phyloP scores from a whole-genome alignment of 2,113 vertebrate genomes.

The Regulus satrapa region DNA sequence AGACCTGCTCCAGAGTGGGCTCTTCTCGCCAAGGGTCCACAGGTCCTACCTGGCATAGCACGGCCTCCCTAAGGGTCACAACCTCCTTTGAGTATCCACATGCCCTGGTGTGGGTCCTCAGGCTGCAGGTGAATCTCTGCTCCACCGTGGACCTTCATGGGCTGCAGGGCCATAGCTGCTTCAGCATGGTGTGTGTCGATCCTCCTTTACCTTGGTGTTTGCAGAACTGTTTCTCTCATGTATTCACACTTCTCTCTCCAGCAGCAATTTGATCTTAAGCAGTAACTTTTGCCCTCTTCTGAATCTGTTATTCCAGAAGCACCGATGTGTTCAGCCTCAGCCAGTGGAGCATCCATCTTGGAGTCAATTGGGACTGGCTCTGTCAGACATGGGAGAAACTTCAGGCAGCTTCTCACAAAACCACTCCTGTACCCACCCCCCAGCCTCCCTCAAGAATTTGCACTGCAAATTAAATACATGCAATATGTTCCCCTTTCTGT shows the following conservation, averaged over 20 bases:
- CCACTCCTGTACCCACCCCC: background rate
- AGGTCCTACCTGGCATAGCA: background rate
- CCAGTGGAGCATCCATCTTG: background rate
- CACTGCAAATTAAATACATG: background rate
- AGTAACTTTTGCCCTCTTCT: background rate
- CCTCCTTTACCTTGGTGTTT: background rate
- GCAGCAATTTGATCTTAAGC: background rate
- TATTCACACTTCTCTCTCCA: background rate
- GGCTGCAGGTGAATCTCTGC: background rate
- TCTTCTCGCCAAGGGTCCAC: background rate
- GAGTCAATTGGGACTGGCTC: background rate
- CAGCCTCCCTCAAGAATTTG: background rate
- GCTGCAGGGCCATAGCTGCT: background rate
- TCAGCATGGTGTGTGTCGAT: rapidly evolving
- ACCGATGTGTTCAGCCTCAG: background rate
- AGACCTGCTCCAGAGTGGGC: background rate
- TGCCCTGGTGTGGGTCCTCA: background rate
- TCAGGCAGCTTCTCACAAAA: background rate
- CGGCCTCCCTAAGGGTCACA: background rate
- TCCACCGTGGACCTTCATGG: background rate
- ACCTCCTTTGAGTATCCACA: background rate
- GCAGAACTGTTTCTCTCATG: background rate
- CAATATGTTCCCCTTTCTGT: background rate
- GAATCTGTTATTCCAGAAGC: background rate
- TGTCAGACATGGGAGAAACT: background rate